Evolutionary conservation across 37 sponge, comb jelly and placozoan species (phyloP).

Genomic region (Geodia barretti): DNA sequence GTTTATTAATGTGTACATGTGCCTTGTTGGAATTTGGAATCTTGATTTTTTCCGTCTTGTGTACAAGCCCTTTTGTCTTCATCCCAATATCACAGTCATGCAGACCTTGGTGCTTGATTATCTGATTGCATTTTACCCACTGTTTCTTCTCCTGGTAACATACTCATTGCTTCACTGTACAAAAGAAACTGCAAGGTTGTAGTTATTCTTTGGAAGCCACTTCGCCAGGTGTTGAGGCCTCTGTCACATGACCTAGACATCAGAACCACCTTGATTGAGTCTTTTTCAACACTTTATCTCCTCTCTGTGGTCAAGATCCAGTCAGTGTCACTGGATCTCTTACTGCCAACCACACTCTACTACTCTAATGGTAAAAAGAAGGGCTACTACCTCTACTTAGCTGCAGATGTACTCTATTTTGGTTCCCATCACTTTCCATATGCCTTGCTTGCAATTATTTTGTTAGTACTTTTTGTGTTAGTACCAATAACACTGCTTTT

Average conservation of each 20-base stretch:
- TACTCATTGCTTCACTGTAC: not conserved
- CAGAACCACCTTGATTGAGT: not conserved
- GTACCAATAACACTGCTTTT: not conserved
- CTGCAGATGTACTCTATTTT: not conserved
- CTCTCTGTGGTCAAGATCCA: not conserved
- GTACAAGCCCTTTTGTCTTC: not conserved
- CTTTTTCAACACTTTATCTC: not conserved
- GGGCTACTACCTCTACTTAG: not conserved
- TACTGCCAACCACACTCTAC: not conserved
- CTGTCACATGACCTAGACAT: not conserved
- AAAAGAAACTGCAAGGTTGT: not conserved
- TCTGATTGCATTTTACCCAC: not conserved
- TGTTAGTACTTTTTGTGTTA: too few species aligned
- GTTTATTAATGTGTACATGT: not conserved
- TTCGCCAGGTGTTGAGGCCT: not conserved
- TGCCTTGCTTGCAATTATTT: not conserved
- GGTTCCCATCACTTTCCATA: not conserved
- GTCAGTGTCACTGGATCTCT: not conserved
- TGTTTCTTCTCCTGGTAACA: not conserved
- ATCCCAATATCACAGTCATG: not conserved
- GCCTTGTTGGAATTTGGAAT: not conserved
- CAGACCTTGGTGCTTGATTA: not conserved
- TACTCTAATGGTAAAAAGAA: not conserved
- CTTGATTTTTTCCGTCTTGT: not conserved
- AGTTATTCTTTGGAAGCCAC: not conserved